Base-by-base conservation (phyloP, 1,140 invertebrate species). In the Pteromalus puparum region DNA sequence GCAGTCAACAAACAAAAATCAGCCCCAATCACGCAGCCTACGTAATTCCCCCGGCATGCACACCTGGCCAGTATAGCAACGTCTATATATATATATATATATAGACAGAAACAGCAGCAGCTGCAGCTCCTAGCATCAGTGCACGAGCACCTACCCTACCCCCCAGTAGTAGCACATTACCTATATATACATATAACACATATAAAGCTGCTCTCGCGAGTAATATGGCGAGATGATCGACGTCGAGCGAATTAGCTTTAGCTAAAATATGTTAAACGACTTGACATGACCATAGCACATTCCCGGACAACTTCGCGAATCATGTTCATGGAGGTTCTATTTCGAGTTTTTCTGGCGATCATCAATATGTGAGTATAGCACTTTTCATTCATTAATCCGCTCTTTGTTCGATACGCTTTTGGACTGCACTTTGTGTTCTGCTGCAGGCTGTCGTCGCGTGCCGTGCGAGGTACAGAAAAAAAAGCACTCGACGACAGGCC, bases 321-420 rank as follows among this genome's bases (percentile, higher is more conserved):
- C 70, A 85, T 85, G 84, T 72, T 85, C 18, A 78, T 82, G 84
- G 92, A 93, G 78, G 81, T 92, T 86, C 76, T 91, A n/a, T 88
- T 93, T 73, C 88, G 92, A 26, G 86, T 89, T 74, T 65, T 91
- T 85, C 88, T 93, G 87, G 89, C 89, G 85, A 85, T 91, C 84
- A 85, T 92, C 74, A 92, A 91, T 87, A 88, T 93, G 92, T 92
- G 87, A 91, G 91, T 90, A 61, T 67, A 34, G 30, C 4, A 34
- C 30, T 78, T 81, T 81, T 87, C 24, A 78, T 79, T 75, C 13
- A 82, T 73, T 46, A 67, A 26, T 61, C 68, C 28, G 24, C 21
- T 77, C 21, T 73, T 85, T 82, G 65, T 84, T 28, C 65, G 3
- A 72, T 70, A 3, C n/a, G n/a, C n/a, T 9, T 70, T 4, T 15